Evolutionary conservation across 2,888 invertebrate genomes (phyloP).

Genomic region (Dorcus hopei): DNA sequence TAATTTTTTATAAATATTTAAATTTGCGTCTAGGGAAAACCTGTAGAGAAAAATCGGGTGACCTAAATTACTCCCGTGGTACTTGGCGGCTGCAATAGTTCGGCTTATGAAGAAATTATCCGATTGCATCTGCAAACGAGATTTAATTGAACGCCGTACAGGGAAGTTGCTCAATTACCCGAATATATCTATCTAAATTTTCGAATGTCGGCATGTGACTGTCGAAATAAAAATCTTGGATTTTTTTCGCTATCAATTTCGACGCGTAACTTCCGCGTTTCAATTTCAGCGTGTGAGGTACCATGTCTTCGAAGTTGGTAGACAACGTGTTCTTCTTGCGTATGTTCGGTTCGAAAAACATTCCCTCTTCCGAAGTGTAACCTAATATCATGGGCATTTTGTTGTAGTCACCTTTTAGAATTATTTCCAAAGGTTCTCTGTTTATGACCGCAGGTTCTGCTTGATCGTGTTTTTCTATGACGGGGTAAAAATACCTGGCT

Average conservation of each 20-base stretch:
- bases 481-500: slow-evolving; percentile 13
- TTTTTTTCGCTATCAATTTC: slow-evolving; percentile 40
- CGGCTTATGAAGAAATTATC: not conserved
- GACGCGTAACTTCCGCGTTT: slow-evolving; percentile 31
- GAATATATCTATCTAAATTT: slow-evolving; percentile 44
- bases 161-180: slow-evolving; percentile 15
- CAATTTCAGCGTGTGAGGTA: slow-evolving; percentile 41
- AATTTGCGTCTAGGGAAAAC: slow-evolving; percentile 22
- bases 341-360: slow-evolving; percentile 34
- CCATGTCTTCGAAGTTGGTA: slow-evolving; percentile 39
- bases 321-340: slow-evolving; percentile 25
- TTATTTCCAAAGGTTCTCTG: slow-evolving; percentile 34
- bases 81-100: not conserved
- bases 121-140: slow-evolving; percentile 6
- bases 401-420: slow-evolving; percentile 37
- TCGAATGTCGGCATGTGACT: slow-evolving; percentile 43
- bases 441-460: slow-evolving; percentile 36
- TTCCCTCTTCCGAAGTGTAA: slow-evolving; percentile 40
- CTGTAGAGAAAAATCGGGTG: slow-evolving; percentile 24
- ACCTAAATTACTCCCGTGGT: not conserved
- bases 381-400: slow-evolving; percentile 44
- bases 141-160: not conserved
- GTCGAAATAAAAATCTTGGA: slow-evolving; percentile 50
- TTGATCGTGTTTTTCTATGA: slow-evolving; percentile 24
- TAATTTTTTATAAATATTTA: slow-evolving; percentile 22